Percentiles rank a stretch among this genome's conserved stretches.
phyloP scores from a whole-genome alignment of 2,888 invertebrate species.

The Tinea pellionella region DNA sequence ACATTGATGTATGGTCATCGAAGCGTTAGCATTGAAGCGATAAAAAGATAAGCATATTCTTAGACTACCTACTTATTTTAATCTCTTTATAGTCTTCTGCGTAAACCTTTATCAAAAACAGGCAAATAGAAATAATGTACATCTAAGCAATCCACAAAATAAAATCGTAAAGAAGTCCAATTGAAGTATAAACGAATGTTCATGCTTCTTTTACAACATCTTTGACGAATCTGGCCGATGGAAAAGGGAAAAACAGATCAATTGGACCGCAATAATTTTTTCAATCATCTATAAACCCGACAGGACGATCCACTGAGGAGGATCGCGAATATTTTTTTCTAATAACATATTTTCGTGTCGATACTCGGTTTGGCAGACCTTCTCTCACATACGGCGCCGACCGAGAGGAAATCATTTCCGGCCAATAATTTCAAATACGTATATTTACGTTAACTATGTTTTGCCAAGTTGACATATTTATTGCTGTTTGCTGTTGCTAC shows the following conservation, averaged over 20 bases:
- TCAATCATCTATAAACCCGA: conserved; percentile 22
- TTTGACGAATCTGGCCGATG: conserved; percentile 1
- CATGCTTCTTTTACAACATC: neutral
- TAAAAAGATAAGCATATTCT: neutral
- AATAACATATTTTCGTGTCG: conserved; percentile 22
- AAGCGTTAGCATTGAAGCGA: neutral
- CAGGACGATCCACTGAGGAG: conserved; percentile 20
- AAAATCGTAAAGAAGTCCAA: conserved; percentile 13
- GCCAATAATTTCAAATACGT: neutral
- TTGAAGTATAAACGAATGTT: conserved; percentile 17
- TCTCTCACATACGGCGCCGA: conserved; percentile 9
- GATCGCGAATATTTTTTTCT: conserved; percentile 21
- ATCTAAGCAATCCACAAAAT: neutral
- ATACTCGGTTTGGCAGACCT: conserved; percentile 6
- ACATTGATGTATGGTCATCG: neutral
- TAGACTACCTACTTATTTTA: neutral
- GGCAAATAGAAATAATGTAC: neutral
- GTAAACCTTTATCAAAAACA: neutral
- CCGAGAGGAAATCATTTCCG: conserved; percentile 12
- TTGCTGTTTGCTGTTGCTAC: neutral
- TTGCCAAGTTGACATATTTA: conserved; percentile 7
- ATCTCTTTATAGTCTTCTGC: neutral
- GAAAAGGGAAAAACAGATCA: conserved; percentile 22
- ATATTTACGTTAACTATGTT: neutral
- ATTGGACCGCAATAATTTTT: conserved; percentile 29